Evolutionary conservation across 1,140 invertebrate genomes (phyloP), one percentile per base, ranked within the genome.

Genomic region (Bactericera cockerelli): DNA sequence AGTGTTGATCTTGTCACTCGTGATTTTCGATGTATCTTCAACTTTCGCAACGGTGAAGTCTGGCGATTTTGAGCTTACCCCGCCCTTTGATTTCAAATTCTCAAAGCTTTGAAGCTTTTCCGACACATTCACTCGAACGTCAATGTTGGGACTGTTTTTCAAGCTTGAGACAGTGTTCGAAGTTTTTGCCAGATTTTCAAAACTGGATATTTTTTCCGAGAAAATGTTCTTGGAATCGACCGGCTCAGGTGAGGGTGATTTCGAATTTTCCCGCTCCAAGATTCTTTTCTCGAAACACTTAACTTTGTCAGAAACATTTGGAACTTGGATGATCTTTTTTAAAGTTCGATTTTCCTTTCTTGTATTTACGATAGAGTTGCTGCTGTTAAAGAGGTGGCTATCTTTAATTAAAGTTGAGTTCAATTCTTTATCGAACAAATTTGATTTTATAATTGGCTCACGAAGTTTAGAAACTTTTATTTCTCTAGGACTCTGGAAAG

Each of bases 21-120:
- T 6, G 28, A 4, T 31, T 31, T 49, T 49, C 3, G 42, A 6
- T 49, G 6, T 49, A 16, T 4, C 19, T 49, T 49, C 42, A 49
- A 49, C 22, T 49, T 49, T 49, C n/a, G 4, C n/a, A 6, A 10
- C 8, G 19, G 22, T 19, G n/a, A 49, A 49, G 8, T 49, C 42
- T 10, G 42, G 42, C 6, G 42, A 49, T n/a, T 4, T 49, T 6
- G 42, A 49, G 42, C 42, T 49, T 49, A 10, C 42, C n/a, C 42
- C 3, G 19, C 42, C 19, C 8, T 16, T 49, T 6, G 42, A 49
- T 10, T 16, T 49, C 42, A 49, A 10, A 49, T n/a, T 49, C 19
- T 49, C 42, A 49, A 49, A 49, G n/a, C 42, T 49, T 49, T 49
- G 42, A 49, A 49, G 42, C 22, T 49, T 49, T n/a, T 49, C 42